phyloP scores from a whole-genome alignment of 2,888 invertebrate genomes.

The Agrochola macilenta region DNA sequence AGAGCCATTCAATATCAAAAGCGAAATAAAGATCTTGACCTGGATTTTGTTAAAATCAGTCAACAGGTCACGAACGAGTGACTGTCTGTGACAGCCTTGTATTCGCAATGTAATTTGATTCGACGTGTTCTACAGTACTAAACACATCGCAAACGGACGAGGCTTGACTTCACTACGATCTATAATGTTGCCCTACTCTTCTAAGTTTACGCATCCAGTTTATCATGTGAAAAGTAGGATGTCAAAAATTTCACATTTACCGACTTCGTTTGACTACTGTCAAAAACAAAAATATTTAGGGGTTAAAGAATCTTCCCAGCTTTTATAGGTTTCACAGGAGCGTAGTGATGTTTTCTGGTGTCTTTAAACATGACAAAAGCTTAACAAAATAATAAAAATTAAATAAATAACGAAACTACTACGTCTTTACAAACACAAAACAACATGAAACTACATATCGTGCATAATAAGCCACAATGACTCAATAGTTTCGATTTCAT shows the following conservation, averaged over 20 bases:
- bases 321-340: slow-evolving; percentile 4
- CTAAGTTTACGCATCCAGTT: neutral
- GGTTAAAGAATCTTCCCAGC: neutral
- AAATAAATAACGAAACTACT: slow-evolving; percentile 25
- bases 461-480: slow-evolving; percentile 77
- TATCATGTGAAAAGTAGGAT: neutral
- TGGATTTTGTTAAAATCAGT: slow-evolving; percentile 87
- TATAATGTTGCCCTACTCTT: slow-evolving; percentile 20
- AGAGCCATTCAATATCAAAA: slow-evolving; percentile 81
- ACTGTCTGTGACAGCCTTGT: slow-evolving; percentile 87
- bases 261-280: neutral
- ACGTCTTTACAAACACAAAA: slow-evolving; percentile 45
- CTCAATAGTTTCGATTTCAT: slow-evolving; percentile 87
- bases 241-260: neutral
- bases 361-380: neutral
- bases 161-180: slow-evolving; percentile 56
- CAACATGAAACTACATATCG: slow-evolving; percentile 70
- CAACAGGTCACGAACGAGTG: slow-evolving; percentile 89
- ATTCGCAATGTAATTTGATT: slow-evolving; percentile 79
- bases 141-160: slow-evolving; percentile 71
- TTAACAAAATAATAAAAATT: slow-evolving; percentile 3
- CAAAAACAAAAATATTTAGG: neutral
- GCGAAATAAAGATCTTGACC: slow-evolving; percentile 89
- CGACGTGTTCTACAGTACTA: slow-evolving; percentile 79
- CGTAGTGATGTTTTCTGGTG: neutral